phyloP scores from a whole-genome alignment of 2,797 vertebrate species.

The Loriculus beryllinus region DNA sequence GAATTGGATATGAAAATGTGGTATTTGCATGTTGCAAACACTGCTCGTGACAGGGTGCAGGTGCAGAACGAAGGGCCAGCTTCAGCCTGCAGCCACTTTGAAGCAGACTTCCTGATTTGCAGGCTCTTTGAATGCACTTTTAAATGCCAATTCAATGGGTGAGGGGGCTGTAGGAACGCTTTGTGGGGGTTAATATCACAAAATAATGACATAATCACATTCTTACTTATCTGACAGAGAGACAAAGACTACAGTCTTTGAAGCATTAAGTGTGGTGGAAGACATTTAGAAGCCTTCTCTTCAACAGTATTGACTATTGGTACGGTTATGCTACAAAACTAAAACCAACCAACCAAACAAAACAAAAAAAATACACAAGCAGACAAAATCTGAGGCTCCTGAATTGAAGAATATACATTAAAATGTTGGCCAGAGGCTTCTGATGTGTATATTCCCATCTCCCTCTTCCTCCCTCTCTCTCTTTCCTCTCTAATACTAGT shows the following conservation, averaged over 20 bases:
- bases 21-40: background rate
- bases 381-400: background rate
- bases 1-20: background rate
- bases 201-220: background rate
- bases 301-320: background rate
- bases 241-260: background rate
- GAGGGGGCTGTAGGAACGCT: background rate
- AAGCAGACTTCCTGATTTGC: background rate
- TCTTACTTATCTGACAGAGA: background rate
- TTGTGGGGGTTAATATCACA: background rate
- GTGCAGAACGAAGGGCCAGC: background rate
- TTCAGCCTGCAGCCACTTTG: background rate
- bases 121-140: background rate
- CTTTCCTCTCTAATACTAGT: background rate
- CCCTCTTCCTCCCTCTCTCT: background rate
- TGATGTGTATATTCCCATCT: conserved; percentile 42
- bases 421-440: conserved; percentile 28
- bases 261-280: background rate
- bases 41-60: background rate
- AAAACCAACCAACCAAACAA: background rate
- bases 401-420: conserved; percentile 5
- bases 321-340: background rate
- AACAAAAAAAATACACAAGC: background rate
- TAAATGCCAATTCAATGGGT: background rate
- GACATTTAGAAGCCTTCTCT: background rate